A percentile compares a stretch with the other conserved stretches of the same genome.
These are phyloP conservation scores for Hypothenemus hampei DNA, from an alignment of 1,140 invertebrate genomes.

Conservation along the genomic window DNA sequence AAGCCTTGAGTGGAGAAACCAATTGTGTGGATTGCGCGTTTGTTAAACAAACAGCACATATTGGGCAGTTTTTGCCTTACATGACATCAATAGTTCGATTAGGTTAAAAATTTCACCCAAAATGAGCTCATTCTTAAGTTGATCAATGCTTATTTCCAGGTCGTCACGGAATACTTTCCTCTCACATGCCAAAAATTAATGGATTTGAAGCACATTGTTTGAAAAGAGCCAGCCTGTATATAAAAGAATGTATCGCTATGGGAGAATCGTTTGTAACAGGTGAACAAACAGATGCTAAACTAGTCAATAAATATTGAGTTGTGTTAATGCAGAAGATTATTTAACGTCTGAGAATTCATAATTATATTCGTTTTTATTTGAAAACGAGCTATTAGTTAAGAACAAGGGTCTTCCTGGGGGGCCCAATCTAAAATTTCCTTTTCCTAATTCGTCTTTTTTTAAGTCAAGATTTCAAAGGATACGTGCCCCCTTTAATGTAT, in stretches of 20 bases:
- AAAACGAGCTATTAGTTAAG: conserved; percentile 24
- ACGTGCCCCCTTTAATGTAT: conserved; percentile 36
- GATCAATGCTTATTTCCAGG: conserved; percentile 23
- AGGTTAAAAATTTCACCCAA: conserved; percentile 25
- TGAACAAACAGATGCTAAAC: conserved; percentile 7
- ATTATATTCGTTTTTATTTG: conserved; percentile 24
- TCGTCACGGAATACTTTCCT: conserved; percentile 32
- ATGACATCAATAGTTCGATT: conserved; percentile 41
- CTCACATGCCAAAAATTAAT: conserved; percentile 37
- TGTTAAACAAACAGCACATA: conserved; percentile 38
- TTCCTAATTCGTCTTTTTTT: conserved; percentile 36
- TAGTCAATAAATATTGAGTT: conserved; percentile 2
- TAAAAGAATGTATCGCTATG: conserved; percentile 28
- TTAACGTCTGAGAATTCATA: background rate
- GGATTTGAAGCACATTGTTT: conserved; percentile 32
- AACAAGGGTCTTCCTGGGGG: conserved; percentile 36
- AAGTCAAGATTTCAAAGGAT: conserved; percentile 35
- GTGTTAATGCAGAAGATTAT: background rate
- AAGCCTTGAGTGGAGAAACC: conserved; percentile 33
- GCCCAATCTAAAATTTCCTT: conserved; percentile 26
- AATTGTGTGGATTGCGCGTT: conserved; percentile 39
- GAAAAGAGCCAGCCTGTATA: conserved; percentile 20
- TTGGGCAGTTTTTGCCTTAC: conserved; percentile 39
- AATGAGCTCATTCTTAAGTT: no score
- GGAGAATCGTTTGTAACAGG: conserved; percentile 33